Evolutionary conservation across 2,113 vertebrate species (phyloP).

Genomic region (Erythrocercus mccallii): DNA sequence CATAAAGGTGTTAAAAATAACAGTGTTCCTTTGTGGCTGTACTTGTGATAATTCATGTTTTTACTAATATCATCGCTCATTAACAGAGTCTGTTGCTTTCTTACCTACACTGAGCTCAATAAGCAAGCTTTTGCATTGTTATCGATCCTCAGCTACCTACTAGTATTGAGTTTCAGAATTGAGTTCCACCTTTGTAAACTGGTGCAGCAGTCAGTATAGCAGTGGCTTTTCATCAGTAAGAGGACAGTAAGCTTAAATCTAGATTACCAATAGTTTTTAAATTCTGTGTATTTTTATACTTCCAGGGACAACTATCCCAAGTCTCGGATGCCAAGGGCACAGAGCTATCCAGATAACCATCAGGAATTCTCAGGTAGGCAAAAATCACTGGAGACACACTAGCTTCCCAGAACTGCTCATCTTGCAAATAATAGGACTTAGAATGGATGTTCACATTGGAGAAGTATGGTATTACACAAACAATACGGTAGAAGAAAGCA

Average conservation of each 20-base stretch:
- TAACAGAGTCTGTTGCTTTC: slow-evolving; percentile 15
- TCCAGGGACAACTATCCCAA: slow-evolving; percentile 91
- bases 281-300: slow-evolving; percentile 42
- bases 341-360: slow-evolving; percentile 99
- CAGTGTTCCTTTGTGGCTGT: not conserved
- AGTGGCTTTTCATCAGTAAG: not conserved
- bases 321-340: slow-evolving; percentile 95
- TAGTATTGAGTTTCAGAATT: not conserved
- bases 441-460: not conserved
- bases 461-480: not conserved
- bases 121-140: not conserved
- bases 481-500: not conserved
- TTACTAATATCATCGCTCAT: not conserved
- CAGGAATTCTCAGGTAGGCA: slow-evolving; percentile 93
- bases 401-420: not conserved
- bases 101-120: not conserved
- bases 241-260: not conserved
- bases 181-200: not conserved
- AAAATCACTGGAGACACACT: not conserved
- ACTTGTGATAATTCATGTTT: not conserved
- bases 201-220: not conserved
- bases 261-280: not conserved
- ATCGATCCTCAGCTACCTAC: not conserved
- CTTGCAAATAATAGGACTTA: not conserved
- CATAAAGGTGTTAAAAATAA: not conserved